Evolutionary conservation across 2,888 invertebrate species (phyloP).

Genomic region (Ectobius pallidus): DNA sequence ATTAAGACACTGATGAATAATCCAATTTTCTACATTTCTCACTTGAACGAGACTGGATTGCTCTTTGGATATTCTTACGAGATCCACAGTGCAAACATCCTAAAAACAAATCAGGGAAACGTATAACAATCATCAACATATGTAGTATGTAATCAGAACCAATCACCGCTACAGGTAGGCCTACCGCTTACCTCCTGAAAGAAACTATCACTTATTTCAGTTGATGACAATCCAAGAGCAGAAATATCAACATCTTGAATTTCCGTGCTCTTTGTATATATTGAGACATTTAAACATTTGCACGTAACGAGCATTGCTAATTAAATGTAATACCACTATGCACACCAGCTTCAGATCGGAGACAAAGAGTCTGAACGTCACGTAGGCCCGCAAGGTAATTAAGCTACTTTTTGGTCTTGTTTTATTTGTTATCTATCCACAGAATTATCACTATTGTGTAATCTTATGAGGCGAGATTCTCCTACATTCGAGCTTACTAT

Average conservation of each 20-base stretch:
- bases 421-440: neutral
- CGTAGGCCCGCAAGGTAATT: slow-evolving; percentile 25
- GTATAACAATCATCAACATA: neutral
- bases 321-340: neutral
- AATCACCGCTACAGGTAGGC: slow-evolving; percentile 51
- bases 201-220: slow-evolving; percentile 68
- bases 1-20: slow-evolving; percentile 66
- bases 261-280: slow-evolving; percentile 65
- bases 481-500: neutral
- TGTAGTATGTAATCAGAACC: too few relatives aligned
- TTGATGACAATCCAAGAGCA: slow-evolving; percentile 62
- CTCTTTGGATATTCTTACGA: slow-evolving; percentile 60
- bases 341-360: neutral
- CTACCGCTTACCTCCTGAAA: slow-evolving; percentile 72
- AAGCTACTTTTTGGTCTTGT: neutral
- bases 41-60: slow-evolving; percentile 65
- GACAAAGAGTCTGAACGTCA: slow-evolving; percentile 27
- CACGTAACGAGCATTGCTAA: slow-evolving; percentile 57
- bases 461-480: neutral
- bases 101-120: slow-evolving; percentile 48
- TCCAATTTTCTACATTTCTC: slow-evolving; percentile 65
- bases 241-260: slow-evolving; percentile 63
- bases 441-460: neutral
- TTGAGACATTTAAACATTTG: slow-evolving; percentile 76
- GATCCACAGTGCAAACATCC: slow-evolving; percentile 62